These are phyloP conservation scores for Xyliphius kryptos DNA, from an alignment of 2,113 vertebrate genomes.

Conservation along the genomic window DNA sequence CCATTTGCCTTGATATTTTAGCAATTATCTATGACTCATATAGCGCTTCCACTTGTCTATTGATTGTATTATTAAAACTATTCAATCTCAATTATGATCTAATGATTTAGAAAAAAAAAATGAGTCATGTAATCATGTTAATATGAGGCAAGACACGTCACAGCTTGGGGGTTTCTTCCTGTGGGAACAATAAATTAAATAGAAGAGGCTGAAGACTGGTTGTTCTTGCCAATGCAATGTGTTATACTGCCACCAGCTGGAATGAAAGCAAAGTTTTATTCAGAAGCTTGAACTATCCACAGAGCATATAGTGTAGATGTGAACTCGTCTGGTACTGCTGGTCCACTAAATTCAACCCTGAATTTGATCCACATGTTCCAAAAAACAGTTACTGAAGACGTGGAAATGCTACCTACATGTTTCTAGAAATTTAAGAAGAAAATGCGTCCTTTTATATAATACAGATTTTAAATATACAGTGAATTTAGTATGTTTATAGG, in stretches of 20 bases:
- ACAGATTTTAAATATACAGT: too few relatives aligned
- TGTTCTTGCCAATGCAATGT: background rate
- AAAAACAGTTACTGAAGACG: too few relatives aligned
- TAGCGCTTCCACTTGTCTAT: background rate
- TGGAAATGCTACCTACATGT: too few relatives aligned
- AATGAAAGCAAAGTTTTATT: background rate
- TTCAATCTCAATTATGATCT: background rate
- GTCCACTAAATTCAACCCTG: too few relatives aligned
- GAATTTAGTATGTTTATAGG: too few relatives aligned
- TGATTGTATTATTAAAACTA: background rate
- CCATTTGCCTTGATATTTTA: background rate
- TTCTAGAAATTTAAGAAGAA: too few relatives aligned
- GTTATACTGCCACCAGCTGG: conserved; percentile 38
- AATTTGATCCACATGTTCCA: too few relatives aligned
- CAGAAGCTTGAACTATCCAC: background rate
- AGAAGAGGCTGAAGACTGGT: conserved; percentile 1
- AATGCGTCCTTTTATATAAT: too few relatives aligned
- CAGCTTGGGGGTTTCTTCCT: background rate
- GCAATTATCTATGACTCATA: background rate
- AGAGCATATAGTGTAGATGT: background rate
- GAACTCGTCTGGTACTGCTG: background rate
- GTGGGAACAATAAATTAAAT: background rate
- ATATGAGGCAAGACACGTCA: background rate
- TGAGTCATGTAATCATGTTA: background rate
- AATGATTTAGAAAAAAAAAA: background rate